Evolutionary conservation across 1,140 invertebrate genomes (phyloP), one percentile per base, ranked within the genome.

Genomic region (Drosophila nannoptera): DNA sequence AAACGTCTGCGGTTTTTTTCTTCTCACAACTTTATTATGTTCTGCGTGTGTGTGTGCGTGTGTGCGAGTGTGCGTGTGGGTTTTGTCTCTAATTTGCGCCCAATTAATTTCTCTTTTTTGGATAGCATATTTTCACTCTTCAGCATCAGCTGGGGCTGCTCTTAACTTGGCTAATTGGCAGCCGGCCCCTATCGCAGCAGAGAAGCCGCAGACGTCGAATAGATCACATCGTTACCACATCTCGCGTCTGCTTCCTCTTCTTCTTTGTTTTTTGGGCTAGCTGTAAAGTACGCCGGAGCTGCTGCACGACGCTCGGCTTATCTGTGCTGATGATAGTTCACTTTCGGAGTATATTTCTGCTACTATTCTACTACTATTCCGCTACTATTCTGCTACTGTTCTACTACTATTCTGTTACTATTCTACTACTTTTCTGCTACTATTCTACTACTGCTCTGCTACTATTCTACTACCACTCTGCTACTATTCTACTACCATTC

Each of bases 91-190:
- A 84, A 80, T 76, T 78, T 78, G 63, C 35, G 75, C 62, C 76
- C 80, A 84, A 83, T 83, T 83, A 84, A 83, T 83, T 83, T 83
- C 80, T 84, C 76, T 63, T 82, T 81, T 60, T 61, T 61, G 32
- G 43, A 11, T 43, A 42, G 54, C 40, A 14, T 40, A 43, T 63
- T 73, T 60, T 70, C 61, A 49, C 50, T 65, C 68, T 71, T 66
- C 36, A 22, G 22, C 22, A 3, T 22, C 22, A 22, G 22, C 22
- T 22, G 22, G 22, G 38, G 11, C 46, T 33, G 22, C 33, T 62
- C 14, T 59, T 22, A 35, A 29, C 9, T 60, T 48, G 45, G 29
- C 35, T 59, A 67, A 67, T 65, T 59, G 32, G 53, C 53, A 11
- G 9, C 55, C 9, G n/a, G 1, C 5, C 33, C 2, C 40, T 42